Conservation (phyloP, 2,113 vertebrate species). For the Carassius carassius region DNA sequence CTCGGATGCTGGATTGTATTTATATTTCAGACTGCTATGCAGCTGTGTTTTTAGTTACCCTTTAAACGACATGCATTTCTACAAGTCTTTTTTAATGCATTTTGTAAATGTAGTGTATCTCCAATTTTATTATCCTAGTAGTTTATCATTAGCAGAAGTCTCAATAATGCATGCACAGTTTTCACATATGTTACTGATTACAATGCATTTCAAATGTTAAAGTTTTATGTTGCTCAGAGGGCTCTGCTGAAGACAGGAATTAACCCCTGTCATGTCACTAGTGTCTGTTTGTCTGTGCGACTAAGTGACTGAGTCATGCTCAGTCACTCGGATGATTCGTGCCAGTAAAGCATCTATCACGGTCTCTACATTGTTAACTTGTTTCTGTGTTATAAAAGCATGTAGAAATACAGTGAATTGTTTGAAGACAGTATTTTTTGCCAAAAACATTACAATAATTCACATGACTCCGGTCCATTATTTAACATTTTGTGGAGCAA, state of each 20-base stretch:
- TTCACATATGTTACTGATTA: background rate
- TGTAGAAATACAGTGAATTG: too few species aligned
- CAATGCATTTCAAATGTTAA: background rate
- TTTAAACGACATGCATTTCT: too few species aligned
- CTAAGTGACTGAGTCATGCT: slow-evolving; percentile 19
- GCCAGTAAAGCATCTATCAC: background rate
- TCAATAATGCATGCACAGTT: background rate
- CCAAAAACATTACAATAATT: too few species aligned
- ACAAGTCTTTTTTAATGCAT: background rate
- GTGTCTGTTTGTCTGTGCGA: slow-evolving; percentile 16
- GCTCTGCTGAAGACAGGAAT: background rate
- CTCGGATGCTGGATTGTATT: slow-evolving; percentile 13
- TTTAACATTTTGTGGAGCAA: too few species aligned
- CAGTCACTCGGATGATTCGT: background rate
- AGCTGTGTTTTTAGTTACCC: background rate
- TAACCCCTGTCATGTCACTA: background rate
- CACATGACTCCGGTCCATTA: too few species aligned
- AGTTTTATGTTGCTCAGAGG: background rate
- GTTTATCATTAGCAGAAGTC: background rate
- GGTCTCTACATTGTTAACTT: background rate
- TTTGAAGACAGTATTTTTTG: too few species aligned
- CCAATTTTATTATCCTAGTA: background rate
- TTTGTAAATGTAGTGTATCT: background rate
- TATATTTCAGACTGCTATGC: slow-evolving; percentile 21
- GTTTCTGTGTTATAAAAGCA: too few species aligned